Percentiles rank a stretch among this genome's conserved stretches.
phyloP scores from a whole-genome alignment of 1,140 invertebrate species.

The Drosophila sturtevanti region DNA sequence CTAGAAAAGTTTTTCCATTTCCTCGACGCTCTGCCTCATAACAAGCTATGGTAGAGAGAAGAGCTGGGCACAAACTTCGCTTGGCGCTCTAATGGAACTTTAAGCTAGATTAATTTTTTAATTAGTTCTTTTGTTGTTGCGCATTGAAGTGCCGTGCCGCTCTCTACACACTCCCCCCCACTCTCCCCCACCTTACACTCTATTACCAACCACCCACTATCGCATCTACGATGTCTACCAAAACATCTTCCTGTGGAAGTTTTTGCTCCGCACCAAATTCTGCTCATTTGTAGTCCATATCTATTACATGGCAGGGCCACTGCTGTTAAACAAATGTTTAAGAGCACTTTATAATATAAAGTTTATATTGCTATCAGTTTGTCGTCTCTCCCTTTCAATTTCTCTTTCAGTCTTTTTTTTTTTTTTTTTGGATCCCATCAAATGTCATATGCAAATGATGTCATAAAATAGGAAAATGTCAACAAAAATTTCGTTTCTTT shows the following conservation, averaged over 20 bases:
- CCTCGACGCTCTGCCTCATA: conserved; percentile 34
- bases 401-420: not conserved
- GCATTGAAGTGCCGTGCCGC: conserved; percentile 57
- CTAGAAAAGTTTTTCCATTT: conserved; percentile 78
- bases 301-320: conserved; percentile 52
- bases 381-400: too few relatives aligned
- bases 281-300: conserved; percentile 53
- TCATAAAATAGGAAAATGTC: not conserved
- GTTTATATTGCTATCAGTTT: not conserved
- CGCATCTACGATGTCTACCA: conserved; percentile 11
- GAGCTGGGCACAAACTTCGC: conserved; percentile 59
- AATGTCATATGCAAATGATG: not conserved
- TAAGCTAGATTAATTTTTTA: conserved; percentile 82
- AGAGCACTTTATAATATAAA: conserved; percentile 27
- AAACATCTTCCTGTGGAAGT: conserved; percentile 55
- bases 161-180: not conserved
- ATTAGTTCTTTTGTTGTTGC: conserved; percentile 81
- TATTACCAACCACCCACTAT: not conserved
- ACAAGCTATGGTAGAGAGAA: conserved; percentile 22
- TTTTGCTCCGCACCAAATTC: conserved; percentile 32
- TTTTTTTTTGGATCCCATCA: conserved; percentile 38
- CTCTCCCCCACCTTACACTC: not conserved
- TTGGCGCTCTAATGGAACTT: conserved; percentile 79
- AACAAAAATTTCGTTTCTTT: too few relatives aligned
- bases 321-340: conserved; percentile 72